Evolutionary conservation across 2,888 invertebrate genomes (phyloP).

Genomic region (Polia nebulosa): DNA sequence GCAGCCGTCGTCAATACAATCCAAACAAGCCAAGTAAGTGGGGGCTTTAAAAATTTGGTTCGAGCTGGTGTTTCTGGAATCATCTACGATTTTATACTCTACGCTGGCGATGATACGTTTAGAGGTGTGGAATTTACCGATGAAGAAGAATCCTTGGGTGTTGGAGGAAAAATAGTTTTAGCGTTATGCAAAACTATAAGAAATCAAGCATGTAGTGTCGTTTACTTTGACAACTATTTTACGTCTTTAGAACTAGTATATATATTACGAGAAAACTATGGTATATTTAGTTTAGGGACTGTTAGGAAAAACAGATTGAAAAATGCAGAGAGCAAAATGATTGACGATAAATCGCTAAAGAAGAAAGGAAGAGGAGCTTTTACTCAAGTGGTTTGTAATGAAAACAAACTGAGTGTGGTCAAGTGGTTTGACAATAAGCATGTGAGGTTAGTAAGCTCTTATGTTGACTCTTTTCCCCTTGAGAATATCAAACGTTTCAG

Average conservation of each 20-base stretch:
- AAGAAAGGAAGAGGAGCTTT: constrained; percentile 49
- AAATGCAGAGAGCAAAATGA: constrained; percentile 35
- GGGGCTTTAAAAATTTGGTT: no score
- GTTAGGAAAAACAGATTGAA: constrained; percentile 50
- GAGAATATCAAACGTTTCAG: constrained; percentile 45
- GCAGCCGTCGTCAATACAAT: constrained; percentile 47
- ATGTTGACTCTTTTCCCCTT: constrained; percentile 51
- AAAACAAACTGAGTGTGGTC: constrained; percentile 49
- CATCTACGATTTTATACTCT: no score
- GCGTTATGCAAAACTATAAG: constrained; percentile 12
- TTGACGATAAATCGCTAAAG: constrained; percentile 36
- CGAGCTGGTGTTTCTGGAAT: no score
- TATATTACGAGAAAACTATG: constrained; percentile 26
- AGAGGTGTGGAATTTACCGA: constrained; percentile 2
- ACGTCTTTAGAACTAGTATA: constrained; percentile 31
- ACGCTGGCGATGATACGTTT: no score
- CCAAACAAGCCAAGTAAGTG: no score
- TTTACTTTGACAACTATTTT: constrained; percentile 54
- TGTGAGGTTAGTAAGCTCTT: constrained; percentile 55
- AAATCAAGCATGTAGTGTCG: constrained; percentile 37
- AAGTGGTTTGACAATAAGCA: constrained; percentile 64
- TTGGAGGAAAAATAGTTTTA: constrained; percentile 62
- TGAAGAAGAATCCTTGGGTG: constrained; percentile 31
- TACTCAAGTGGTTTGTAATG: constrained; percentile 34
- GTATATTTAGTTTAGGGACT: constrained; percentile 45